Evolutionary conservation across 2,888 invertebrate species (phyloP), one percentile per base, ranked within the genome.

Genomic region (Ochropleura leucogaster): DNA sequence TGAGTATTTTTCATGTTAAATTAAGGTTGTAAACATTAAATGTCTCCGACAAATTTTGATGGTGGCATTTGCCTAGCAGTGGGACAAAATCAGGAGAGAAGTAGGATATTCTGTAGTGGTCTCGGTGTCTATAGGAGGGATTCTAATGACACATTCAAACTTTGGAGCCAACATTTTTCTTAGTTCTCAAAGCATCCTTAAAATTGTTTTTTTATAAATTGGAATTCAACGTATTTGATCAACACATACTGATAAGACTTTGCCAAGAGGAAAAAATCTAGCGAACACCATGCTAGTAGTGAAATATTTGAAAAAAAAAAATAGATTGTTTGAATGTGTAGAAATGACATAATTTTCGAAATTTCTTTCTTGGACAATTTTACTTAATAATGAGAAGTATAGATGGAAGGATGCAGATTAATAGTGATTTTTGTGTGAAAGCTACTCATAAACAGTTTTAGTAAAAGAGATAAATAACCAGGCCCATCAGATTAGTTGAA

Each of bases 301-400:
- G 30, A 30, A n/a, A n/a, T n/a, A n/a, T n/a, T n/a, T n/a, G n/a
- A n/a, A n/a, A n/a, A n/a, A n/a, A n/a, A 30, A 30, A 7, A 20
- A 40, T 20, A 47, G 40, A 10, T 18, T 0, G 46, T 74, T 51
- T 20, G 14, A 20, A n/a, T 3, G 14, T 53, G 20, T 4, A 49
- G 16, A 60, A 40, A 18, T 75, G 46, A 77, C 12, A 42, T 74
- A 16, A 30, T 3, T 66, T 49, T 44, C 1, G 55, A 8, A 40
- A 42, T 60, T n/a, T 16, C n/a, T 30, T 42, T 60, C 10, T n/a
- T 42, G 10, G 16, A 30, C 47, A 2, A 57, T 66, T 66, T 49
- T 6, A 57, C 30, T 44, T 57, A 30, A 8, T 5, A 47, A 14
- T n/a, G 5, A 44, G 30, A 44, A 51, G 49, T 18, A 72, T 42